Evolutionary conservation across 1,140 invertebrate genomes (phyloP).

Genomic region (Callitettix versicolor): DNA sequence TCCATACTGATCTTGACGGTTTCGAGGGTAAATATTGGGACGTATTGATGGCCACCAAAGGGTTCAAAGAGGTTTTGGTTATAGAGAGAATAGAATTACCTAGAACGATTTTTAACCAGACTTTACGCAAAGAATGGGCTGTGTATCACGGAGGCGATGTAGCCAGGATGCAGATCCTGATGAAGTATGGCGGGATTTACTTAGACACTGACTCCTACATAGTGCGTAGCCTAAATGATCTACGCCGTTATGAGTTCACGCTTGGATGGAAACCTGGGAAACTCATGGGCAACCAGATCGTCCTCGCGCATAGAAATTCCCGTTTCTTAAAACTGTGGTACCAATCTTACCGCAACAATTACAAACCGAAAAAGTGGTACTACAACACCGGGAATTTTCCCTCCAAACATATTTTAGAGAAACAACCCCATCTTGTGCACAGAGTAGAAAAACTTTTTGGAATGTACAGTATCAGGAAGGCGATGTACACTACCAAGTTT

Average conservation of each 20-base stretch:
- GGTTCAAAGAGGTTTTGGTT: conserved; percentile 5
- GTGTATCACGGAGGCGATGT: conserved; percentile 24
- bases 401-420: conserved; percentile 24
- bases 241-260: conserved; percentile 30
- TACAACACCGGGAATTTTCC: conserved; percentile 29
- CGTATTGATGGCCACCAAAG: conserved; percentile 3
- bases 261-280: conserved; percentile 29
- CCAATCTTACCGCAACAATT: conserved; percentile 26
- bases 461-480: conserved; percentile 13
- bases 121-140: conserved; percentile 5
- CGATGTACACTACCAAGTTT: conserved; percentile 10
- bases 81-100: conserved; percentile 21
- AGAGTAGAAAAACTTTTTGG: conserved; percentile 25
- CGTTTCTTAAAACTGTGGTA: conserved; percentile 29
- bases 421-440: conserved; percentile 26
- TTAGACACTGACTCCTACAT: conserved; percentile 22
- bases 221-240: conserved; percentile 12
- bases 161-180: conserved; percentile 18
- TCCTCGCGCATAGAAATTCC: conserved; percentile 30
- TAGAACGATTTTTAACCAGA: conserved; percentile 27
- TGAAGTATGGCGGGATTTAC: conserved; percentile 22
- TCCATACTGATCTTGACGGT: conserved; percentile 19
- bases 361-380: conserved; percentile 27
- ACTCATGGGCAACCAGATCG: conserved; percentile 27
- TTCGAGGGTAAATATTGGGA: conserved; percentile 23